Evolutionary conservation across 2,888 invertebrate species (phyloP).

Genomic region (Microplitis manilae): DNA sequence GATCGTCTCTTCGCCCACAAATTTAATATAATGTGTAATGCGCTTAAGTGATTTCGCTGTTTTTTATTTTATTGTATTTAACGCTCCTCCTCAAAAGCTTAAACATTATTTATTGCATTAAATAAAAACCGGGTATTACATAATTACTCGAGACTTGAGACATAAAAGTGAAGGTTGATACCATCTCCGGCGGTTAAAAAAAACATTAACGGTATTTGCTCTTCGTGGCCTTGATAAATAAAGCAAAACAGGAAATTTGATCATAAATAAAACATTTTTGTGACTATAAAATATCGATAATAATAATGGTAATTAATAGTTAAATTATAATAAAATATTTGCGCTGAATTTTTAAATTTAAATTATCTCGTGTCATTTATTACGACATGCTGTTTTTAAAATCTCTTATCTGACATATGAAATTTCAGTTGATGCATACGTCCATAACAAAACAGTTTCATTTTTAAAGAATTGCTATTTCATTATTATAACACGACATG

Average conservation of each 20-base stretch:
- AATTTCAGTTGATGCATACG: background rate
- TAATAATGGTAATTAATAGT: background rate
- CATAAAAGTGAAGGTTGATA: conserved; percentile 5
- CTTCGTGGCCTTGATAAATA: background rate
- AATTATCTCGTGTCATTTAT: background rate
- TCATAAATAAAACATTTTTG: background rate
- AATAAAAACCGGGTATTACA: background rate
- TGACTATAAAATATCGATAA: background rate
- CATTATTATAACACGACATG: background rate
- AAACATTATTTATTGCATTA: background rate
- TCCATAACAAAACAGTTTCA: background rate
- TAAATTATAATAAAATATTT: background rate
- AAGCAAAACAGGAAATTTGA: background rate
- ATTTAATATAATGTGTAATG: too few relatives aligned
- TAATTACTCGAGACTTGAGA: background rate
- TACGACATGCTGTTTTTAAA: background rate
- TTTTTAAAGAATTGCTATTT: background rate
- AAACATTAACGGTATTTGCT: conserved; percentile 5
- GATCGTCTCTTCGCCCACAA: background rate
- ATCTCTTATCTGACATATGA: background rate
- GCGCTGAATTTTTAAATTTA: background rate
- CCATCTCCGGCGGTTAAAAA: background rate
- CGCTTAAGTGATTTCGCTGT: too few relatives aligned
- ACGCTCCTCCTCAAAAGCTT: background rate
- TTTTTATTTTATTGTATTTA: background rate